Evolutionary conservation across 2,888 invertebrate genomes (phyloP).

Genomic region (Acronicta alni): DNA sequence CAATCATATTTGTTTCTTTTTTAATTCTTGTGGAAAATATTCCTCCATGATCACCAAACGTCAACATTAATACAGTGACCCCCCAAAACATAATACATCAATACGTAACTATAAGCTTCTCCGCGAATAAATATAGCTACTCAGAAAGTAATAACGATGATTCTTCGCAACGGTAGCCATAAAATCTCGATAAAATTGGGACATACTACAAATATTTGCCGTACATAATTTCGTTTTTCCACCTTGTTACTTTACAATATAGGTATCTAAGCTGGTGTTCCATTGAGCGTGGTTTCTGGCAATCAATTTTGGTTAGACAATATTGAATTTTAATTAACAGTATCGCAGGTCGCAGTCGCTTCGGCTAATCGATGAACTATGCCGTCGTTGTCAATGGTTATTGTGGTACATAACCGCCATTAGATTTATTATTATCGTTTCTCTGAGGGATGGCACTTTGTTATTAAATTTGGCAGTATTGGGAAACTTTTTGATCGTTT

Average conservation of each 20-base stretch:
- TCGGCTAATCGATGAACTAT: constrained; percentile 74
- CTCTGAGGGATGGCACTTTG: constrained; percentile 48
- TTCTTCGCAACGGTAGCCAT: constrained; percentile 20
- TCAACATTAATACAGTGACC: not conserved
- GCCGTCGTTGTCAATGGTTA: constrained; percentile 69
- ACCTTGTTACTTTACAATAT: constrained; percentile 54
- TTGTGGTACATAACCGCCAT: constrained; percentile 65
- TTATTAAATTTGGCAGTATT: constrained; percentile 36
- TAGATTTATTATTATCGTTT: constrained; percentile 64
- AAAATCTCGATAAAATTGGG: constrained; percentile 52
- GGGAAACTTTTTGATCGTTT: constrained; percentile 1
- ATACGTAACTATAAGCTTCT: not conserved
- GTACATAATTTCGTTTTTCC: constrained; percentile 52
- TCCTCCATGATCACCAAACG: too few relatives aligned
- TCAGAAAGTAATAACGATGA: constrained; percentile 39
- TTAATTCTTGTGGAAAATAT: too few relatives aligned
- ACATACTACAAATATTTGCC: constrained; percentile 53
- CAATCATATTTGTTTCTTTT: too few relatives aligned
- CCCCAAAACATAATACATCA: constrained; percentile 29
- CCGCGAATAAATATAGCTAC: constrained; percentile 18
- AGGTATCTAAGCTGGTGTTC: constrained; percentile 60
- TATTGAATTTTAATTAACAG: constrained; percentile 89
- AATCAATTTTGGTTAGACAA: constrained; percentile 89
- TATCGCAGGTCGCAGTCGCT: constrained; percentile 74
- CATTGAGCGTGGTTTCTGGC: constrained; percentile 72